A percentile compares a stretch with the other conserved stretches of the same genome.
Conservation (phyloP, 1,140 invertebrate genomes). For the Caenorhabditis remanei region DNA sequence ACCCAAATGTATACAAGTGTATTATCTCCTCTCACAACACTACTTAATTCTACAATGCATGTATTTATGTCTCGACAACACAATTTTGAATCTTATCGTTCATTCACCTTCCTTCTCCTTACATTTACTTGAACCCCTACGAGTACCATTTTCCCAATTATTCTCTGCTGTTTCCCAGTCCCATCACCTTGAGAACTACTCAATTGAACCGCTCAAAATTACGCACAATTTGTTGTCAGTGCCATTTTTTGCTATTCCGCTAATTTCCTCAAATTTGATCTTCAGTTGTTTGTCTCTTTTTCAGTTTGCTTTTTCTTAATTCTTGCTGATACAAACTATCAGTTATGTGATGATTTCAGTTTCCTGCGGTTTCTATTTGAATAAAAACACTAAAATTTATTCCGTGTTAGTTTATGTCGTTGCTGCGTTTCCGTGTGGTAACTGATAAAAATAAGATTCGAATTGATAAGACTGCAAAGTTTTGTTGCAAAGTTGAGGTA, state of each 20-base stretch:
- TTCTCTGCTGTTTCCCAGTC: background rate
- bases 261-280: constrained; percentile 33
- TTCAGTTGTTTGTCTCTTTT: constrained; percentile 18
- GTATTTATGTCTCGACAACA: background rate
- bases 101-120: background rate
- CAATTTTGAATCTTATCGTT: background rate
- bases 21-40: constrained; percentile 15
- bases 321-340: constrained; percentile 33
- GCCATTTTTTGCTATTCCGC: background rate
- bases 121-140: constrained; percentile 7
- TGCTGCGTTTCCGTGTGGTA: background rate
- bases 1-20: background rate
- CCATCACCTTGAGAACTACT: background rate
- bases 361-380: constrained; percentile 19
- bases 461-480: too few species aligned
- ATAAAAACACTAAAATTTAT: constrained; percentile 25
- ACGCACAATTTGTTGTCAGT: constrained; percentile 32
- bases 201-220: constrained; percentile 14
- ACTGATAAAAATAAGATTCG: background rate
- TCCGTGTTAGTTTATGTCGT: background rate
- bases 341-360: constrained; percentile 31
- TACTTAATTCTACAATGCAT: constrained; percentile 21
- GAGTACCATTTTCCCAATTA: constrained; percentile 9
- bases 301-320: constrained; percentile 11
- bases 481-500: too few species aligned